Conservation (phyloP, 37 sponge, comb jelly and placozoan species). For the Theonella swinhoei region DNA sequence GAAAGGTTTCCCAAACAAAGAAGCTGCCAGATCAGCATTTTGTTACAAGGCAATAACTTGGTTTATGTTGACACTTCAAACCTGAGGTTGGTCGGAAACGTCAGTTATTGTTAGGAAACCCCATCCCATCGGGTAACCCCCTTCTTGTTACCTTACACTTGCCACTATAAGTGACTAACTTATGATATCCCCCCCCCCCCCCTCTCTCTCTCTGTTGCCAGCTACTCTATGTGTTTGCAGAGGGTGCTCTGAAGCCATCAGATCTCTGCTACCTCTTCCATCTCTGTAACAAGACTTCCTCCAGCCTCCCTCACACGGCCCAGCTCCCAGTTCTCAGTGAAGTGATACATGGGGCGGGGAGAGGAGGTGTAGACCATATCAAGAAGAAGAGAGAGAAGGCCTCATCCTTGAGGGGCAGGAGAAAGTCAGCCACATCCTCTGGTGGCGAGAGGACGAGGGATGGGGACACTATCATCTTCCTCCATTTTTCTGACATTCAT, state of each 20-base stretch:
- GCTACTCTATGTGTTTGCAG: slow-evolving; percentile 48
- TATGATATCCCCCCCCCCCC: no score
- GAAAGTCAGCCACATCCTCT: background rate
- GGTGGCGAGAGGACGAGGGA: background rate
- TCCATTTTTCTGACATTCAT: slow-evolving; percentile 80
- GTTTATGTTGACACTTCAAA: background rate
- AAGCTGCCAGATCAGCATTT: no score
- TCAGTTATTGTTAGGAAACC: no score
- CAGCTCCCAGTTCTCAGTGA: background rate
- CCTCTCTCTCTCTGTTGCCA: no score
- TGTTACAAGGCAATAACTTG: background rate
- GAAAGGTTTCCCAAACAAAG: background rate
- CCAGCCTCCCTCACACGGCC: background rate
- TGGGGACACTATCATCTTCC: slow-evolving; percentile 37
- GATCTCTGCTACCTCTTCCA: slow-evolving; percentile 32
- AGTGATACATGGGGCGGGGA: background rate
- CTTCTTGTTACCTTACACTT: no score
- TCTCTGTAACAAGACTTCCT: slow-evolving; percentile 16
- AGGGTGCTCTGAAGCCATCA: slow-evolving; percentile 22
- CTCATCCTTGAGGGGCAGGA: background rate
- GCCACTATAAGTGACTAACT: no score
- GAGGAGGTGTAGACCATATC: background rate
- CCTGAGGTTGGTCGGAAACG: background rate
- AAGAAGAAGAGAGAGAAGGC: background rate
- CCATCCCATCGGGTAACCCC: no score